Evolutionary conservation across 2,888 invertebrate species (phyloP).

Genomic region (Synergus itoensis): DNA sequence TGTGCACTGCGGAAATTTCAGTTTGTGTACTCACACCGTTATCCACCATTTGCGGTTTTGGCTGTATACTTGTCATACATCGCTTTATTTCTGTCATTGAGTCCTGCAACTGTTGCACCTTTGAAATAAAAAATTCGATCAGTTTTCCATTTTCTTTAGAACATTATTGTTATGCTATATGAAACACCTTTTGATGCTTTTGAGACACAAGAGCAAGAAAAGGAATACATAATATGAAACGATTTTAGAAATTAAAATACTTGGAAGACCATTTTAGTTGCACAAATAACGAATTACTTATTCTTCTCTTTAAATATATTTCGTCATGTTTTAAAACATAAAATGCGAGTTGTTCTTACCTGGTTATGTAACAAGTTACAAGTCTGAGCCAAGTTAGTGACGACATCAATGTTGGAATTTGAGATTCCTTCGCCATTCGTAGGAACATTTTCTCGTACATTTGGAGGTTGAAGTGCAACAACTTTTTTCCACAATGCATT

Average conservation of each 20-base stretch:
- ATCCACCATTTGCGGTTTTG: slow-evolving; percentile 67
- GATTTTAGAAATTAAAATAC: too few relatives aligned
- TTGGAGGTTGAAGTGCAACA: slow-evolving; percentile 82
- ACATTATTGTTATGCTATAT: not conserved
- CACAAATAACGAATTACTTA: not conserved
- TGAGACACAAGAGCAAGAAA: too few relatives aligned
- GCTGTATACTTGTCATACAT: slow-evolving; percentile 80
- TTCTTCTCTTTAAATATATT: not conserved
- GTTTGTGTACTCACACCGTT: slow-evolving; percentile 86
- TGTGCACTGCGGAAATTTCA: slow-evolving; percentile 88
- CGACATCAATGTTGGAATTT: slow-evolving; percentile 81
- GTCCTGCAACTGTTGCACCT: slow-evolving; percentile 89
- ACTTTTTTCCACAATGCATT: slow-evolving; percentile 94
- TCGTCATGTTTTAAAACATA: not conserved
- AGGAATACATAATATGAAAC: too few relatives aligned
- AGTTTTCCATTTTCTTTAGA: not conserved
- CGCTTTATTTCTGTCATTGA: slow-evolving; percentile 89
- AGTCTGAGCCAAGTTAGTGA: slow-evolving; percentile 87
- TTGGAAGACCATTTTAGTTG: too few relatives aligned
- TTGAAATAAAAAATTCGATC: slow-evolving; percentile 49
- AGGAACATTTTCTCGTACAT: slow-evolving; percentile 62
- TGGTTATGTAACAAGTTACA: slow-evolving; percentile 87
- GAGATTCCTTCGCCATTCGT: slow-evolving; percentile 66
- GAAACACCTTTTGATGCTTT: not conserved
- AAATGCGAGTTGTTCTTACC: slow-evolving; percentile 76